phyloP scores from a whole-genome alignment of 2,888 invertebrate species.

The Clepsis dumicolana region DNA sequence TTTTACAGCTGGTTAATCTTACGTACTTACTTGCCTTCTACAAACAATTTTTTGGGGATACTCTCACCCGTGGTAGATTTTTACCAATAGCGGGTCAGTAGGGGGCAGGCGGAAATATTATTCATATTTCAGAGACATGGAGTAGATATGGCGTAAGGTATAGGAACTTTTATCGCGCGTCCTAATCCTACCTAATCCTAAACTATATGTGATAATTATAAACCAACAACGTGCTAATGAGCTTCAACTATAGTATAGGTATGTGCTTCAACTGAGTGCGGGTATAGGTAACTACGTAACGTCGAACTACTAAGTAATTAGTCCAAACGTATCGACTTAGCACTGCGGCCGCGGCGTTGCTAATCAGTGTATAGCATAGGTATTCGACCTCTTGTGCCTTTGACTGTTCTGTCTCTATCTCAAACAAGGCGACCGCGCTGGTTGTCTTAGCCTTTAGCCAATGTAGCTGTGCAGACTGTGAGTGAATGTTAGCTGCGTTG shows the following conservation, averaged over 20 bases:
- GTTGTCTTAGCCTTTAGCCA: conserved; percentile 7
- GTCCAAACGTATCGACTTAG: conserved; percentile 47
- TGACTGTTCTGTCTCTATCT: conserved; percentile 50
- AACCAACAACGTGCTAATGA: neutral
- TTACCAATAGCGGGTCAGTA: no score
- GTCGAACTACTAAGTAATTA: conserved; percentile 22
- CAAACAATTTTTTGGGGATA: neutral
- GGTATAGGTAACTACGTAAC: neutral
- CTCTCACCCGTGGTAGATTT: neutral
- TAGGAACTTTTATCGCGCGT: no score
- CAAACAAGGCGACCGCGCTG: conserved; percentile 46
- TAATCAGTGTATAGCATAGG: conserved; percentile 62
- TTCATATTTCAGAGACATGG: no score
- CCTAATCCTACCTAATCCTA: no score
- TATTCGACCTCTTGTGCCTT: conserved; percentile 54
- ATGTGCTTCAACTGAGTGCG: no score
- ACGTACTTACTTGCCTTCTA: neutral
- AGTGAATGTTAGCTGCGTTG: neutral
- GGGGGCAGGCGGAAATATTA: no score
- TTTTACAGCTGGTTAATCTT: neutral
- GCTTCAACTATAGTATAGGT: neutral
- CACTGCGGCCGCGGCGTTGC: conserved; percentile 58
- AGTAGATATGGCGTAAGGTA: no score
- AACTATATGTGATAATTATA: neutral
- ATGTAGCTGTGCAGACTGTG: neutral